These are phyloP conservation scores for Cerastis leucographa DNA, from an alignment of 2,888 invertebrate genomes.

Conservation along the genomic window DNA sequence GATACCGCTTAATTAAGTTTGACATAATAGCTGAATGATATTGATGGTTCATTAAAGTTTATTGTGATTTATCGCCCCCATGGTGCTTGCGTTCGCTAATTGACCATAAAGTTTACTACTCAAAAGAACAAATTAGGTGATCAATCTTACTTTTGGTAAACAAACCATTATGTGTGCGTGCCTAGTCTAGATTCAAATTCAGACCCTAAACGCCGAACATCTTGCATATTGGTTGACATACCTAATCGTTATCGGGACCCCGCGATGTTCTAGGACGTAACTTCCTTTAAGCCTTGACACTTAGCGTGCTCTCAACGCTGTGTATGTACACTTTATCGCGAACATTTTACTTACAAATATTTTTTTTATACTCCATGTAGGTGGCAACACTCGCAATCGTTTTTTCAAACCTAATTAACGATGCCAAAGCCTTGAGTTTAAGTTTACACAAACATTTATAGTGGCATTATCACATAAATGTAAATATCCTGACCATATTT, in stretches of 20 bases:
- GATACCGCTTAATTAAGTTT: conserved; percentile 74
- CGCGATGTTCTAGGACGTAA: conserved; percentile 35
- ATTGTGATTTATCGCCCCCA: conserved; percentile 71
- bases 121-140: conserved; percentile 58
- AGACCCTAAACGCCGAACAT: background rate
- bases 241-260: conserved; percentile 35
- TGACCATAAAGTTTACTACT: conserved; percentile 60
- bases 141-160: conserved; percentile 54
- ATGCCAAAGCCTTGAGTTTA: conserved; percentile 62
- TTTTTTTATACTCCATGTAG: conserved; percentile 42
- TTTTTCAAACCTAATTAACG: conserved; percentile 59
- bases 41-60: conserved; percentile 73
- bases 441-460: conserved; percentile 58
- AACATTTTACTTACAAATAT: conserved; percentile 31
- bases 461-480: conserved; percentile 58
- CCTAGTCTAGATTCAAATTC: conserved; percentile 6
- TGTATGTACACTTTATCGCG: conserved; percentile 42
- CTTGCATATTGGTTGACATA: conserved; percentile 19
- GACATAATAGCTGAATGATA: conserved; percentile 74
- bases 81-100: conserved; percentile 58
- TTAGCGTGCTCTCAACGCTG: conserved; percentile 13
- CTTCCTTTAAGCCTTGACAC: conserved; percentile 63
- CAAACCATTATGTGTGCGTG: conserved; percentile 41
- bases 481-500: conserved; percentile 69
- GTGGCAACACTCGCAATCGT: conserved; percentile 41